These are phyloP conservation scores for Numida meleagris DNA, from an alignment of 2,113 vertebrate species.

Conservation along the genomic window DNA sequence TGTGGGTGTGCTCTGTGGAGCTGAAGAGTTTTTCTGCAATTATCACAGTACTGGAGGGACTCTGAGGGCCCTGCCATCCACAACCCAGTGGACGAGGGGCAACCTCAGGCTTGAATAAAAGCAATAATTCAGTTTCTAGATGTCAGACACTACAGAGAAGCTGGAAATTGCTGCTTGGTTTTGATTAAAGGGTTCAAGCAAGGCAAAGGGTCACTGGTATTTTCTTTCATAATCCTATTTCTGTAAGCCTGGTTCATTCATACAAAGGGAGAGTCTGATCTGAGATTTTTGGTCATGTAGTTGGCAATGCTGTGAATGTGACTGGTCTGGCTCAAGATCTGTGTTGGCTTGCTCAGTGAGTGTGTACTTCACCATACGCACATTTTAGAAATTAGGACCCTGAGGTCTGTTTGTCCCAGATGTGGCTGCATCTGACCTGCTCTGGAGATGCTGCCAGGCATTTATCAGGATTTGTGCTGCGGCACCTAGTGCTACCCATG, in stretches of 20 bases:
- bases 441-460: not conserved
- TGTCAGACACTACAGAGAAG: not conserved
- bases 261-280: not conserved
- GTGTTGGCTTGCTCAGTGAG: not conserved
- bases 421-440: not conserved
- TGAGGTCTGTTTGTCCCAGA: not conserved
- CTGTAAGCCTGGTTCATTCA: not conserved
- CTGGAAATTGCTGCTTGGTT: slow-evolving; percentile 1
- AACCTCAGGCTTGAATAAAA: not conserved
- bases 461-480: not conserved
- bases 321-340: not conserved
- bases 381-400: not conserved
- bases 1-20: not conserved
- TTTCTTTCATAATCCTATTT: not conserved
- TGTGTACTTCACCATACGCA: not conserved
- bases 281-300: not conserved
- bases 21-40: not conserved
- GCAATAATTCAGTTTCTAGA: slow-evolving; percentile 15
- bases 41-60: not conserved
- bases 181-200: not conserved
- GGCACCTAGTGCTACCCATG: not conserved
- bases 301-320: not conserved
- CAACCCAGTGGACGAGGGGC: not conserved
- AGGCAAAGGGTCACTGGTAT: not conserved
- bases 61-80: not conserved